Conservation (phyloP, 1,140 invertebrate species). For the Tyrophagus putrescentiae region DNA sequence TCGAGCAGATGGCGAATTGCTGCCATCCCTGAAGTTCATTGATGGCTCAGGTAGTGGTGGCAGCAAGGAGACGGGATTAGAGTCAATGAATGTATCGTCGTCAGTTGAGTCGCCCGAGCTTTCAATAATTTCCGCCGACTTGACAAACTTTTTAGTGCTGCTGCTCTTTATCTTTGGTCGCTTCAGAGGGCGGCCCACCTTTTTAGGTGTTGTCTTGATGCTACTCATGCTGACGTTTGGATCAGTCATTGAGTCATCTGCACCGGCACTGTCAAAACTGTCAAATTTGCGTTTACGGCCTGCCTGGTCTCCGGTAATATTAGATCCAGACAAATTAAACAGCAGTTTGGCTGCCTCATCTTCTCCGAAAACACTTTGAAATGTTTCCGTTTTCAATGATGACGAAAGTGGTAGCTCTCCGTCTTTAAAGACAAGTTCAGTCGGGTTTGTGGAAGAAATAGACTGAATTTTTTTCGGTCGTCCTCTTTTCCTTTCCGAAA, state of each 20-base stretch:
- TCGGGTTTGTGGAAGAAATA: no score
- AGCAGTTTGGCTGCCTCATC: conserved; percentile 21
- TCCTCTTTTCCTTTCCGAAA: no score
- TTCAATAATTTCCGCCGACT: conserved; percentile 3
- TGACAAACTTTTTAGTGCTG: neutral
- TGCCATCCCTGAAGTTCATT: conserved; percentile 72
- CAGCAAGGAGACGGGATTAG: conserved; percentile 42
- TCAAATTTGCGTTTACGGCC: no score
- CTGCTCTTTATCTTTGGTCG: neutral
- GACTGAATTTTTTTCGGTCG: no score
- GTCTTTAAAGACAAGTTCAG: neutral
- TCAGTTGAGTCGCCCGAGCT: conserved; percentile 7
- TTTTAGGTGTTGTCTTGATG: neutral
- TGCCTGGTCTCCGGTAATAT: no score
- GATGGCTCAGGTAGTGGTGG: conserved; percentile 82
- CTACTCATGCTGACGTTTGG: neutral
- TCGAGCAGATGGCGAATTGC: neutral
- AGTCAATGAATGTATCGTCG: neutral
- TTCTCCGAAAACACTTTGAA: neutral
- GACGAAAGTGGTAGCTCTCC: neutral
- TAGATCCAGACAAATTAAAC: conserved; percentile 15
- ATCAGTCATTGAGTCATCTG: conserved; percentile 3
- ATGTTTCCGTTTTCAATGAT: conserved; percentile 10
- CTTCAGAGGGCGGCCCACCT: neutral
- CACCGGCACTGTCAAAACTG: no score